These are phyloP conservation scores for Hydra vulgaris DNA, from an alignment of 30 jellyfish, hydroid and myxozoan species.

Conservation along the genomic window DNA sequence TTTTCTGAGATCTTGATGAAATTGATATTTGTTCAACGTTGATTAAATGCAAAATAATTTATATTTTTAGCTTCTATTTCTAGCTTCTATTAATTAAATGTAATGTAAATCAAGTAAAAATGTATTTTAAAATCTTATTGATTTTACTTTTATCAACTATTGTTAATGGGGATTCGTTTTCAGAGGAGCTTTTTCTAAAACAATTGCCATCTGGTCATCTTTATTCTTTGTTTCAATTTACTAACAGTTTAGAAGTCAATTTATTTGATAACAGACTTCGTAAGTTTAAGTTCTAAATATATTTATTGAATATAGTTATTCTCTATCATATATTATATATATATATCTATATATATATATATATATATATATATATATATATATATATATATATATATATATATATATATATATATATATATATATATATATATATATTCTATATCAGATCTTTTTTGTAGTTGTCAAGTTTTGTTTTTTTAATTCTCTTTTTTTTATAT, in stretches of 20 bases:
- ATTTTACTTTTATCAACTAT: neutral
- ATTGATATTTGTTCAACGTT: no score
- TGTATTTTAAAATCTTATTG: neutral
- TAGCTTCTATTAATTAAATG: neutral
- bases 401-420: no score
- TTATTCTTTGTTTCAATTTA: slow-evolving; percentile 47
- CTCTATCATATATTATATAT: no score
- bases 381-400: no score
- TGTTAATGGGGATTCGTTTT: slow-evolving; percentile 14
- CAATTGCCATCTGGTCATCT: slow-evolving; percentile 51
- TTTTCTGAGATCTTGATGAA: no score
- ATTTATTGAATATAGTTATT: neutral
- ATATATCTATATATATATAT: no score
- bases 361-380: no score
- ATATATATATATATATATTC: no score
- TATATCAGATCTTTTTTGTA: no score
- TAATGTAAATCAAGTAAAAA: no score
- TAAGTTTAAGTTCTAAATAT: neutral
- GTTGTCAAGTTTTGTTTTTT: no score
- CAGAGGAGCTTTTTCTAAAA: slow-evolving; percentile 49
- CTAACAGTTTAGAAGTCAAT: slow-evolving; percentile 34
- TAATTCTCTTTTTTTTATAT: neutral
- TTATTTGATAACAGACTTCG: slow-evolving; percentile 24
- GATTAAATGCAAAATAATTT: no score
- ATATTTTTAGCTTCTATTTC: neutral